These are phyloP conservation scores for Bradynema listronoti DNA, from an alignment of 1,140 invertebrate species.

Conservation along the genomic window DNA sequence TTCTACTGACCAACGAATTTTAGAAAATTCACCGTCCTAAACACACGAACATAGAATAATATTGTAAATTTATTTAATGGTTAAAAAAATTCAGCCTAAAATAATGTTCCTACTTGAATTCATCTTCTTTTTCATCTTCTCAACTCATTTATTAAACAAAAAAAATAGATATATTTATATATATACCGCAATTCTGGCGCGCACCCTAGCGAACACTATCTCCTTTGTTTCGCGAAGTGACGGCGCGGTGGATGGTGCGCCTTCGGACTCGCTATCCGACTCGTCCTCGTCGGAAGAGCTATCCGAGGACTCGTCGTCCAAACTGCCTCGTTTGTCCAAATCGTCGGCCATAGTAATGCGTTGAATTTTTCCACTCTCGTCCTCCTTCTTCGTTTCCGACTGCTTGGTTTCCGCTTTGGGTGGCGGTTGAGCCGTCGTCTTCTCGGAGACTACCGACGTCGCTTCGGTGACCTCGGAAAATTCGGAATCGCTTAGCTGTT, in stretches of 20 bases:
- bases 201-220: slow-evolving; percentile 24
- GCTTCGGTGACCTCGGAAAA: slow-evolving; percentile 22
- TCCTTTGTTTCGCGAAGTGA: slow-evolving; percentile 28
- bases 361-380: neutral
- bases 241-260: slow-evolving; percentile 29
- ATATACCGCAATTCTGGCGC: slow-evolving; percentile 19
- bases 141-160: too few relatives aligned
- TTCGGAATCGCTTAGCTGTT: too few relatives aligned
- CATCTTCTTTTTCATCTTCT: too few relatives aligned
- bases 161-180: too few relatives aligned
- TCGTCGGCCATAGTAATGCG: neutral
- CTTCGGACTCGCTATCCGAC: slow-evolving; percentile 42
- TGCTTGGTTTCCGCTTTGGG: slow-evolving; percentile 7
- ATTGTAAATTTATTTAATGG: too few relatives aligned
- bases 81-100: too few relatives aligned
- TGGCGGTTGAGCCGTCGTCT: neutral
- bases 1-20: too few relatives aligned
- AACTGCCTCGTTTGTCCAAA: neutral
- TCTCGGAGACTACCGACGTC: slow-evolving; percentile 1
- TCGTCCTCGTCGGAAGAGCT: slow-evolving; percentile 34
- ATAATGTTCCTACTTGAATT: too few relatives aligned
- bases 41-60: too few relatives aligned
- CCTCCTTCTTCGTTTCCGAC: slow-evolving; percentile 9
- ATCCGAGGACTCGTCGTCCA: slow-evolving; percentile 14
- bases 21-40: too few relatives aligned